Base-by-base conservation (phyloP, 1,140 invertebrate genomes). In the Brachionus sp. region DNA sequence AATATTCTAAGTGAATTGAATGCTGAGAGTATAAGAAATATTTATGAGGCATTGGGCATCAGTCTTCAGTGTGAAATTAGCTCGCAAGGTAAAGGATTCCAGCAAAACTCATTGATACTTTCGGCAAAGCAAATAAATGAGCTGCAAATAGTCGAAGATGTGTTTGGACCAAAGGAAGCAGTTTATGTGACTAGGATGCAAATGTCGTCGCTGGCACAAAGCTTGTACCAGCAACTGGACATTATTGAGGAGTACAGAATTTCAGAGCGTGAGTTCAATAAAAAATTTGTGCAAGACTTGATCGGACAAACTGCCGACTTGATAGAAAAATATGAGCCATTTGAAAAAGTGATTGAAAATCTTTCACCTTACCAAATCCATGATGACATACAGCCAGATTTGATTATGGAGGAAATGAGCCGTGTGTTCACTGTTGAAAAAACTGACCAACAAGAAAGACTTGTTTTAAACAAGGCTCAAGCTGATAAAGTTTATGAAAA, bases 111-210 rank as follows among this genome's bases (percentile, higher is more conserved):
- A 25, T 23, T 66, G 12, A 37, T 33, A 13, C 64, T 66, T 33
- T 66, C 64, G 29, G 64, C 64, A 33, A 66, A 66, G 33, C 64
- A 66, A 66, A 66, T 66, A 66, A 66, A 66, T 33, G 10, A 66
- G 33, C 64, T 66, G 5, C 9, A 66, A 10, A 9, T 66, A 66
- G 33, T 29, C 3, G 64, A 66, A 33, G 64, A 66, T 23, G 25
- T 66, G 1, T 66, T 66, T 16, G 64, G 64, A 13, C 64, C 64
- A 12, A 33, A 37, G 12, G 64, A 12, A 12, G 23, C 5, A 2
- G 64, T 66, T 9, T 66, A 66, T 16, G 33, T 66, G 33, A 33
- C 29, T 2, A 33, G 64, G 5, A 33, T 35, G 3, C 64, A 66
- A 66, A 66, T 37, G 33, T 29, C 25, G 3, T 29, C 25, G 13